Base-by-base conservation (phyloP, 2,113 vertebrate species). In the Leuciscus idus region DNA sequence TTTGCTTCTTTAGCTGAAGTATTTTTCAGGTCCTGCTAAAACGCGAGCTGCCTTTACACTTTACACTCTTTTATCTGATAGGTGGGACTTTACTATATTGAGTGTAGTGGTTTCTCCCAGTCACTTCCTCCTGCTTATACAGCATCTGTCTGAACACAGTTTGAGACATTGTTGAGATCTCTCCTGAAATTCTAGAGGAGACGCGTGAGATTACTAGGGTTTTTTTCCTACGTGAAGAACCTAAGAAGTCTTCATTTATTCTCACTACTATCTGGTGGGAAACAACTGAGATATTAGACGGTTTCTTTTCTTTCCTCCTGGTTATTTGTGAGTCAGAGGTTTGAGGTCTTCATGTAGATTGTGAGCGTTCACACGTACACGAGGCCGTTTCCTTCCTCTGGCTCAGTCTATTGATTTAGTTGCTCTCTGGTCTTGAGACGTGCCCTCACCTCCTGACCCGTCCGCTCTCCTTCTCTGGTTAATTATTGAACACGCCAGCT, bases 401-500 rank as follows among this genome's bases (percentile, higher is more conserved):
- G 17, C 33, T 59, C 55, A 74, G 39, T 64, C 52, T 75, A 75
- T 87, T 75, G 82, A 87, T 88, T 85, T 66, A 46, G 77, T 77
- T 17, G 46, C 76, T 66, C 75, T 83, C 75, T 61, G 82, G 75
- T 81, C 75, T 78, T 76, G 77, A 85, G 87, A 87, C 43, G 6
- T 52, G 61, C 48, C 61, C 43, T 83, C 73, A 46, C 55, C 64
- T 85, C 70, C 81, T 84, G 72, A 26, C 68, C 57, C 59, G 33
- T 84, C 86, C 80, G 4, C 68, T 72, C 19, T 72, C 36, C 36
- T 12, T 43, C 61, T 21, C 85, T 85, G 59, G 89, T 86, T 87
- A 90, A 86, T 90, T 86, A 90, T 90, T 90, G 61, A 88, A 85
- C 77, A 83, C 70, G 68, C 80, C 59, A 73, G 83, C 64, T 88